Conservation (phyloP, 2,888 invertebrate species). For the Leptopilina drosophilae region DNA sequence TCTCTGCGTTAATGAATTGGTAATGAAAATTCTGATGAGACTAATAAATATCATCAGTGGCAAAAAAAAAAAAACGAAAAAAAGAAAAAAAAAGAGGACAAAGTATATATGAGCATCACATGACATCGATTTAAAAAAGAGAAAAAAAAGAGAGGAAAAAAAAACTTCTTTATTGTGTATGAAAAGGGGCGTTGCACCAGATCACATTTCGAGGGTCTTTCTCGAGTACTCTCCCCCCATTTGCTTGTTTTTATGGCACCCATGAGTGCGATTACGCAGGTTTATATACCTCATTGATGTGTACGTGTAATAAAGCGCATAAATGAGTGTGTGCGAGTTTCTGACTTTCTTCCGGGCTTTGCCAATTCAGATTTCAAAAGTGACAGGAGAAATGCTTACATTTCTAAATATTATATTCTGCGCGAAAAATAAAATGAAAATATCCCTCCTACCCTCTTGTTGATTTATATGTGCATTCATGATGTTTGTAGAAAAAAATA, state of each 20-base stretch:
- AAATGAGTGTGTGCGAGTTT: conserved; percentile 18
- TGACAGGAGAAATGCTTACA: background rate
- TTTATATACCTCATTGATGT: conserved; percentile 28
- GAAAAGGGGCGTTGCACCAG: conserved; percentile 45
- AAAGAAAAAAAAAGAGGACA: background rate
- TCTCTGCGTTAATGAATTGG: background rate
- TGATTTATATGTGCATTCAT: background rate
- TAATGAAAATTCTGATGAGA: conserved; percentile 10
- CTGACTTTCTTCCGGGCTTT: background rate
- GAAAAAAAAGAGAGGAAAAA: conserved; percentile 2
- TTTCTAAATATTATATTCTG: background rate
- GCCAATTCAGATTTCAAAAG: conserved; percentile 8
- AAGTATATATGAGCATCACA: conserved; percentile 24
- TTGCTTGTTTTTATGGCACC: conserved; percentile 40
- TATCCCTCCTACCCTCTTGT: background rate
- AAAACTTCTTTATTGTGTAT: conserved; percentile 46
- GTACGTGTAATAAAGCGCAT: conserved; percentile 15
- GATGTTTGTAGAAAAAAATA: conserved; percentile 1
- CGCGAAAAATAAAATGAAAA: background rate
- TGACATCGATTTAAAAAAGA: conserved; percentile 22
- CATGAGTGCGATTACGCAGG: conserved; percentile 31
- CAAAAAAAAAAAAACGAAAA: too few species aligned
- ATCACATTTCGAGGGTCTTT: conserved; percentile 39
- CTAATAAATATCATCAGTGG: conserved; percentile 2
- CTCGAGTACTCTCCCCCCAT: conserved; percentile 6